Evolutionary conservation across 2,797 vertebrate species (phyloP), one percentile per base, ranked within the genome.

Genomic region (Eleutherodactylus coqui): DNA sequence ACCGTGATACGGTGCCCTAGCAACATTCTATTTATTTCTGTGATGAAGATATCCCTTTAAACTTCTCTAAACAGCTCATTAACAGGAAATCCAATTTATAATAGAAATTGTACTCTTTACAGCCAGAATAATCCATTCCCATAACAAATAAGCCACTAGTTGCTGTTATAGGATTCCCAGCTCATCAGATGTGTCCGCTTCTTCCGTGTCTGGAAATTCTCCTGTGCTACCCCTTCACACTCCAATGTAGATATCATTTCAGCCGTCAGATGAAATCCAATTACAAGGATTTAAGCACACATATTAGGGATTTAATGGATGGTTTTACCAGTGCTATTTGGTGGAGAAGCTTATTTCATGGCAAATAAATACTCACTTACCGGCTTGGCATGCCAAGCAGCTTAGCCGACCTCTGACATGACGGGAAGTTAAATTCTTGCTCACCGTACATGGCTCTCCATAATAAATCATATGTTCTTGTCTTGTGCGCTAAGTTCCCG

Each of bases 271-370:
- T 75, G 27, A 70, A 87, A 84, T 87, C 77, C 86, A 87, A 87
- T 84, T 87, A 87, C 82, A 84, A 84, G 86, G 86, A 75, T 87
- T 80, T 87, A 87, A 87, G 82, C 86, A 84, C 86, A 87, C 82
- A 87, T 84, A 84, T 87, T 87, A 87, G 45, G 82, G 76, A 87
- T 81, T 84, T 84, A 87, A 87, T 87, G 86, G 77, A 81, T 80
- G 86, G 82, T 84, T 75, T 87, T 87, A 84, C 82, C 86, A 87
- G 69, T 53, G 67, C 82, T 80, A 80, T 80, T 87, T 87, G 86
- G 86, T 87, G 62, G 55, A 73, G 82, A 49, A 84, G 86, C 86
- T 84, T 84, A 87, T 87, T 87, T 87, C 86, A 87, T 87, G 86
- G 82, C 82, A 81, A 84, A 87, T 87, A 84, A 87, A 87, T 84